Base-by-base conservation (phyloP, 2,797 vertebrate species). In the Anguilla marmorata region DNA sequence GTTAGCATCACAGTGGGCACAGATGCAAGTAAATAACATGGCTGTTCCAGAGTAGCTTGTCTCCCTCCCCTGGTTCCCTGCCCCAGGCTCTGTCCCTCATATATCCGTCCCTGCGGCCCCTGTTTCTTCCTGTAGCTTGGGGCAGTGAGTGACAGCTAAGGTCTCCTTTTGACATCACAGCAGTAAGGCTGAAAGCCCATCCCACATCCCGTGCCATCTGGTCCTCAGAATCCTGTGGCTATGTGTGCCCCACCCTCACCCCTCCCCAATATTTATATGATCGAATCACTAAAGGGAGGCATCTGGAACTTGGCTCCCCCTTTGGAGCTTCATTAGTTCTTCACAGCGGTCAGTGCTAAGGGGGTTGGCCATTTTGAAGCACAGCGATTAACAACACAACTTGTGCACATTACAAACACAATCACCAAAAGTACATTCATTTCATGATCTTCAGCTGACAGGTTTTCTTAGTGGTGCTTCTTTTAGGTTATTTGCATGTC, bases 281-380 rank as follows among this genome's bases (percentile, higher is more conserved):
- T 16, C 63, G n/a, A 63, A n/a, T 50, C 86, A 37, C 41, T 66
- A 83, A 79, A 69, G 80, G 86, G 86, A 37, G 63, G 56, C n/a
- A 50, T 83, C 41, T 7, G 27, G 50, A 24, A 66, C 79, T 12
- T 87, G n/a, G 7, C 76, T 11, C 50, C 58, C 63, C 76, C 14
- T 58, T 0, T 14, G 24, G 11, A 86, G 19, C 54, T 76, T 66
- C 0, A 82, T 19, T 87, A 58, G 72, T 33, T 45, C 45, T 82
- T 37, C n/a, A 21, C 33, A 48, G 24, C 41, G 24, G 27, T 87
- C 21, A 19, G n/a, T 27, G 48, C 45, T 83, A 66, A 16, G 66
- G 58, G 11, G 16, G 56, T 48, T 76, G 27, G 79, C 66, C 56
- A 41, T 69, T 63, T 19, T 63, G 80, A n/a, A 83, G 63, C 60